Percentiles rank a stretch among this genome's conserved stretches.
These are phyloP conservation scores for Phyllotis vaccarum DNA, from an alignment of 2,797 vertebrate genomes.

Conservation along the genomic window DNA sequence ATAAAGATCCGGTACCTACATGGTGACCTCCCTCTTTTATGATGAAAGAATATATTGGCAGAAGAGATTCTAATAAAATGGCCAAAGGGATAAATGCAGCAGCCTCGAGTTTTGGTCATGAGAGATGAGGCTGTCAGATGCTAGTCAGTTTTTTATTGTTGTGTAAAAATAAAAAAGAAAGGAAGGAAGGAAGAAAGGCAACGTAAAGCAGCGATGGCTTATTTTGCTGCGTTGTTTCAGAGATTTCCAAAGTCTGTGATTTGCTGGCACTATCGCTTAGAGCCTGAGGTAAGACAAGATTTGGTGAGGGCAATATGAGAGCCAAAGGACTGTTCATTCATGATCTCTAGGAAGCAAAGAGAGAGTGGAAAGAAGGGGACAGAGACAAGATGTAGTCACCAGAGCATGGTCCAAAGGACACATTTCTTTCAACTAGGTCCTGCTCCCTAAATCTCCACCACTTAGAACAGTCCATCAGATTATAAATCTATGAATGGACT, in stretches of 20 bases:
- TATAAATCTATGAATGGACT: neutral
- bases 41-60: neutral
- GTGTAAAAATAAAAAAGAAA: neutral
- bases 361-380: too few relatives aligned
- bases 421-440: neutral
- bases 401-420: neutral
- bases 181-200: neutral
- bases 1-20: neutral
- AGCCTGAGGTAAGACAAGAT: neutral
- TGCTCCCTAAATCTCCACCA: neutral
- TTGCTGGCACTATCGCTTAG: neutral
- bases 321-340: neutral
- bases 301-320: neutral
- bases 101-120: neutral
- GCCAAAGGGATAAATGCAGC: fast-evolving
- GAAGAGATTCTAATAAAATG: neutral
- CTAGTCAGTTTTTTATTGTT: neutral
- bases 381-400: neutral
- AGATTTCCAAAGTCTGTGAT: neutral
- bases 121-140: neutral
- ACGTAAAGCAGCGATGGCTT: neutral
- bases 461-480: neutral
- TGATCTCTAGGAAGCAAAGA: neutral
- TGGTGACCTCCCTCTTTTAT: neutral
- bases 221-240: neutral